Conservation (phyloP, 2,888 invertebrate genomes). For the Griposia aprilina region DNA sequence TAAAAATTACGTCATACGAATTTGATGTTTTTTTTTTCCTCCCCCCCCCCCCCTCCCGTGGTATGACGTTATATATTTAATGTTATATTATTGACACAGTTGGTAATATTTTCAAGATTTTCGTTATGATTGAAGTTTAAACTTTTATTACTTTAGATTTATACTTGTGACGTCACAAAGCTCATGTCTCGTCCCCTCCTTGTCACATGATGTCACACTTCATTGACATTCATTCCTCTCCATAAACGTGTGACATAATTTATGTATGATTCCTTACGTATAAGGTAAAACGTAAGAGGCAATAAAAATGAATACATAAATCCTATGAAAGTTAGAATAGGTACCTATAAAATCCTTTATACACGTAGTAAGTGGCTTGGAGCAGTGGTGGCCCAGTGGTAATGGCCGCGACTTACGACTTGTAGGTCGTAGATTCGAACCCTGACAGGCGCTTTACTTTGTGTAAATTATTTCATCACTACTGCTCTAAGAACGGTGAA, state of each 20-base stretch:
- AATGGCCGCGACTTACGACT: background rate
- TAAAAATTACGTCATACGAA: background rate
- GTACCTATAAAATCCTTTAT: constrained; percentile 18
- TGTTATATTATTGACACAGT: background rate
- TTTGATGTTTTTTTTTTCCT: background rate
- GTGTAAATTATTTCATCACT: background rate
- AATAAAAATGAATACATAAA: constrained; percentile 19
- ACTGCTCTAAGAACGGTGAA: background rate
- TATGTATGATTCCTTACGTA: background rate
- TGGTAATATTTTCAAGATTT: background rate
- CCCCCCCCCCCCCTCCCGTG: background rate
- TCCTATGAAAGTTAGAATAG: constrained; percentile 15
- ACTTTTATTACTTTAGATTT: background rate
- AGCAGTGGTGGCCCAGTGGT: background rate
- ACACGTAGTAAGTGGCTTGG: background rate
- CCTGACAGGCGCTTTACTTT: background rate
- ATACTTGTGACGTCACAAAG: background rate
- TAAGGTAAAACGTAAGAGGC: background rate
- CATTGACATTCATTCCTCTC: background rate
- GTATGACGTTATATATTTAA: background rate
- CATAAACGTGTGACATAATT: background rate
- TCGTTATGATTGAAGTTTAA: background rate
- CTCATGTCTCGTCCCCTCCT: background rate
- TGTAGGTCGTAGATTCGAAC: background rate
- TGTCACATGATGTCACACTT: background rate